A percentile compares a stretch with the other conserved stretches of the same genome.
These are phyloP conservation scores for Gymnocephalus cernua DNA, from an alignment of 2,113 vertebrate species.

Conservation along the genomic window DNA sequence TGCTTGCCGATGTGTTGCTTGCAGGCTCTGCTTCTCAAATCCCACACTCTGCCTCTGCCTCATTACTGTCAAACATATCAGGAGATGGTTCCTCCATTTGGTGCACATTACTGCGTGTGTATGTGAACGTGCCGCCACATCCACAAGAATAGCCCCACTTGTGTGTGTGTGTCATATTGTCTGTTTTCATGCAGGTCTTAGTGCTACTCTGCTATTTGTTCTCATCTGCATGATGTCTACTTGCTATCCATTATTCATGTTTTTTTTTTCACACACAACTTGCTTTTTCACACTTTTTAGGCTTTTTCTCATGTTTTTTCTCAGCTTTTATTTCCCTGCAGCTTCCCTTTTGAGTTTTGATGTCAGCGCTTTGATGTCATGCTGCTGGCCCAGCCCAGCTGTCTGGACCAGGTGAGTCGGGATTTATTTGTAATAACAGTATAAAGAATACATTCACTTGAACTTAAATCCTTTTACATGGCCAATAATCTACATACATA, in stretches of 20 bases:
- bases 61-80: conserved; percentile 76
- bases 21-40: conserved; percentile 65
- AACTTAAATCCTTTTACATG: conserved; percentile 12
- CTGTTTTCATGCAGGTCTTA: conserved; percentile 52
- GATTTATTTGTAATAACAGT: conserved; percentile 49
- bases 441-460: conserved; percentile 37
- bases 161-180: conserved; percentile 27
- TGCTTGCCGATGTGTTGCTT: conserved; percentile 64
- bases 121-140: conserved; percentile 1
- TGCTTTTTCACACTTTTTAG: conserved; percentile 56
- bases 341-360: no score
- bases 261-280: conserved; percentile 55
- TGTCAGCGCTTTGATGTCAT: conserved; percentile 71
- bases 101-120: conserved; percentile 26
- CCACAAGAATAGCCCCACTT: conserved; percentile 12
- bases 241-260: conserved; percentile 76
- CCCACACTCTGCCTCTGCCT: conserved; percentile 65
- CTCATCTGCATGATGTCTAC: conserved; percentile 72
- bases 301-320: conserved; percentile 48
- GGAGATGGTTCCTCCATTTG: conserved; percentile 38
- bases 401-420: conserved; percentile 60
- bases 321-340: conserved; percentile 57
- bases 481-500: neutral
- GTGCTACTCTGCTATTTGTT: conserved; percentile 64
- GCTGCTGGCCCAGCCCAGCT: conserved; percentile 50